Conservation (phyloP, 2,113 vertebrate genomes). For the Oreochromis aureus region DNA sequence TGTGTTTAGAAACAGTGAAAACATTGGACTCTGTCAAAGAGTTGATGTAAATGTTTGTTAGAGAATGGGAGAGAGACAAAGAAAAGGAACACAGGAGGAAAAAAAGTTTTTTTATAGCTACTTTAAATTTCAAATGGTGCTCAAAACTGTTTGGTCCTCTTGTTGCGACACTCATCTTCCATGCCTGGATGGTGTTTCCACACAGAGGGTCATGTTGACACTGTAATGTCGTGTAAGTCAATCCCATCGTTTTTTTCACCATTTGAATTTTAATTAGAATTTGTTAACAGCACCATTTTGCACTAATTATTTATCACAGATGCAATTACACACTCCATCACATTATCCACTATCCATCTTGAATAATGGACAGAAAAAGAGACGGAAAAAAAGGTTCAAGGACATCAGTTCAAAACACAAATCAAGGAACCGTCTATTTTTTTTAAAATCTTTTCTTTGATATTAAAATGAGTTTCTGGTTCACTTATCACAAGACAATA, state of each 20-base stretch:
- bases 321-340: slow-evolving; percentile 45
- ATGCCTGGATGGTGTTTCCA: not conserved
- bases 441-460: slow-evolving; percentile 9
- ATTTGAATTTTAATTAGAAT: slow-evolving; percentile 52
- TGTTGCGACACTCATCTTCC: not conserved
- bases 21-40: not conserved
- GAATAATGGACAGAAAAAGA: slow-evolving; percentile 28
- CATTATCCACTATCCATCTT: slow-evolving; percentile 25
- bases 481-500: slow-evolving; percentile 9
- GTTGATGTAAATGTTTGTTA: not conserved
- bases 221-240: slow-evolving; percentile 13
- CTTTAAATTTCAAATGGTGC: not conserved
- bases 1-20: not conserved
- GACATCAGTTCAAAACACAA: slow-evolving; percentile 12
- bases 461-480: slow-evolving; percentile 13
- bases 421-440: not conserved
- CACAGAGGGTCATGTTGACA: not conserved
- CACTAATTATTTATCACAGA: slow-evolving; percentile 53
- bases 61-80: not conserved
- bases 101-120: not conserved
- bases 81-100: rapidly evolving
- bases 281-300: slow-evolving; percentile 35
- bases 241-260: not conserved
- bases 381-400: slow-evolving; percentile 18
- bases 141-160: not conserved